These are phyloP conservation scores for Python bivittatus DNA, from an alignment of 2,113 vertebrate species.

Conservation along the genomic window DNA sequence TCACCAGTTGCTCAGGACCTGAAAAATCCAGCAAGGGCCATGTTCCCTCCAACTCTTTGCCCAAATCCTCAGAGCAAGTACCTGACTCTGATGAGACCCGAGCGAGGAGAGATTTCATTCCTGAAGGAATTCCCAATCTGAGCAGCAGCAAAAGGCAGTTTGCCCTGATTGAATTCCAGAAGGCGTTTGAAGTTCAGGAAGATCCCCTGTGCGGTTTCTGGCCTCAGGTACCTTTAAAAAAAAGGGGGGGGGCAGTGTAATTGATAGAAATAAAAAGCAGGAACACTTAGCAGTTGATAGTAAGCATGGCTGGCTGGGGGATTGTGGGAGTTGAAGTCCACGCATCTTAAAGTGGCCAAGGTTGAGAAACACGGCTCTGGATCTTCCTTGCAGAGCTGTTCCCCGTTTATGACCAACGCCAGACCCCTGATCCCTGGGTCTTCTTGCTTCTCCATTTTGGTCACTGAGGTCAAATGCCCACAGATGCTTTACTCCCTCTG, in stretches of 20 bases:
- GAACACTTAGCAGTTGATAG: not conserved
- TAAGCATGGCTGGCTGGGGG: no score
- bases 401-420: no score
- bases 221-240: constrained; percentile 89
- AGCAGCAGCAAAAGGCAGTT: constrained; percentile 95
- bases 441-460: not conserved
- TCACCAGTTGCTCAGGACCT: not conserved
- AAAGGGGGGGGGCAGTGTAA: not conserved
- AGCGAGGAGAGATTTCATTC: constrained; percentile 98
- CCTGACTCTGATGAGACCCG: constrained; percentile 96
- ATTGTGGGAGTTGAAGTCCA: no score
- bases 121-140: constrained; percentile 98
- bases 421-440: not conserved
- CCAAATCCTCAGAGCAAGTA: constrained; percentile 56
- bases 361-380: no score
- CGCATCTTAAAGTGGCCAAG: no score
- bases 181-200: constrained; percentile 99
- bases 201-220: constrained; percentile 98
- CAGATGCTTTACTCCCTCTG: not conserved
- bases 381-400: not conserved
- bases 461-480: no score
- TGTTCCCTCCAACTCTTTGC: not conserved
- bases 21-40: constrained; percentile 2
- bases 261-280: not conserved
- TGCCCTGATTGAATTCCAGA: constrained; percentile 98